Percentiles rank a stretch among this genome's conserved stretches.
These are phyloP conservation scores for Rhinella marina DNA, from an alignment of 2,797 vertebrate species.

Conservation along the genomic window DNA sequence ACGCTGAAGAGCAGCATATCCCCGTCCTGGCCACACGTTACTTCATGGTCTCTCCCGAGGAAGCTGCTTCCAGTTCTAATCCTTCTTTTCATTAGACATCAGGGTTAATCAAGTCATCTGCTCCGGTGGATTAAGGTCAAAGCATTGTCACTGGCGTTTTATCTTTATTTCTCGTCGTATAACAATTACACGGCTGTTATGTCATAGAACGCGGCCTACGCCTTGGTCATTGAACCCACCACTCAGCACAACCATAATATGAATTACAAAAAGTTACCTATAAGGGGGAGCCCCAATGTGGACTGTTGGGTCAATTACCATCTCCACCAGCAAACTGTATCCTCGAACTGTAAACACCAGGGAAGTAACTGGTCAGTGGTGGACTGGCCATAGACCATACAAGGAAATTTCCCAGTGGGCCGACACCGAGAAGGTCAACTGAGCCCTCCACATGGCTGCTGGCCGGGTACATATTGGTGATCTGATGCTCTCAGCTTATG, in stretches of 20 bases:
- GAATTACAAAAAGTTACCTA: not conserved
- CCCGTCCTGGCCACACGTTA: not conserved
- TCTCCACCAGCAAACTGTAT: no score
- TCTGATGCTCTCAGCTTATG: no score
- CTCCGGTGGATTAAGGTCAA: conserved; percentile 49
- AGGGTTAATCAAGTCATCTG: conserved; percentile 36
- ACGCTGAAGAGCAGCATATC: not conserved
- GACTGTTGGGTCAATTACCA: no score
- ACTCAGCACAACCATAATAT: not conserved
- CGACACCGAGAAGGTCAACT: no score
- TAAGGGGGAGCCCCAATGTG: no score
- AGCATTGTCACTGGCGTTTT: conserved; percentile 4
- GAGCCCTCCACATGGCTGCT: no score
- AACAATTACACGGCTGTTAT: not conserved
- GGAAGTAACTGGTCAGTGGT: no score
- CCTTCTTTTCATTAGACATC: conserved; percentile 35
- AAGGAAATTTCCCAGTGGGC: no score
- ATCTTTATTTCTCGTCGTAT: not conserved
- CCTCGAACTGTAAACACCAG: no score
- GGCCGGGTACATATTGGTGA: no score
- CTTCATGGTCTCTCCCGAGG: conserved; percentile 15
- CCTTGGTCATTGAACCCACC: not conserved
- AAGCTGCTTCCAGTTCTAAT: conserved; percentile 44
- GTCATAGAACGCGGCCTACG: not conserved
- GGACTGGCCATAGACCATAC: no score